phyloP scores from a whole-genome alignment of 2,113 vertebrate species.

The Catharus fuscescens region DNA sequence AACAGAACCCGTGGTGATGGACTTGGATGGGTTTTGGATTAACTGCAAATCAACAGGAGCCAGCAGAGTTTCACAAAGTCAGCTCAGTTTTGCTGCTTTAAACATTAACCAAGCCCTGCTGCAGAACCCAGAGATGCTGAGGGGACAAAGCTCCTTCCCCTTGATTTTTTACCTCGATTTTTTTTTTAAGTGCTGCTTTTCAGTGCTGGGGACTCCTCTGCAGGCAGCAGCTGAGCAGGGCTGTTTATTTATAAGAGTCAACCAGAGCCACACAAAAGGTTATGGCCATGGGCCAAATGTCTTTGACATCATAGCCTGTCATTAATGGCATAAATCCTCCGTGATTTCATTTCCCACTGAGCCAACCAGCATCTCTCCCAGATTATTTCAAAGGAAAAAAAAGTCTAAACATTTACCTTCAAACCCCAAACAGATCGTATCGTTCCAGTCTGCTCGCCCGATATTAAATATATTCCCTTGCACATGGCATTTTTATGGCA shows the following conservation, averaged over 20 bases:
- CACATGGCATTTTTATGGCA: constrained; percentile 53
- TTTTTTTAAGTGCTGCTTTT: not conserved
- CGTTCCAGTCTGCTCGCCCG: not conserved
- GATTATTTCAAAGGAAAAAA: constrained; percentile 54
- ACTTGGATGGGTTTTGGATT: not conserved
- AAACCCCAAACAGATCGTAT: constrained; percentile 57
- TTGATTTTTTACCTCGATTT: not conserved
- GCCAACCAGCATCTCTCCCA: constrained; percentile 55
- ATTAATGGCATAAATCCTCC: constrained; percentile 58
- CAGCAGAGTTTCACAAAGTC: not conserved
- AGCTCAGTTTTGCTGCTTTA: not conserved
- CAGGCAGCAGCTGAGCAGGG: constrained; percentile 4
- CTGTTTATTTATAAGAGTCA: constrained; percentile 58
- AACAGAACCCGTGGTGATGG: accelerated
- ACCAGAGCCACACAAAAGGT: constrained; percentile 55
- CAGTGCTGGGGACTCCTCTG: not conserved
- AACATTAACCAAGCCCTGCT: not conserved
- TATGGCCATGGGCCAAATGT: constrained; percentile 53
- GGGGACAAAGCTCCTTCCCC: not conserved
- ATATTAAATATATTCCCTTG: constrained; percentile 50
- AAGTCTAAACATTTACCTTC: constrained; percentile 66
- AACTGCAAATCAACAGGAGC: not conserved
- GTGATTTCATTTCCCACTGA: constrained; percentile 67
- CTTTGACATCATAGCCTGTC: constrained; percentile 68
- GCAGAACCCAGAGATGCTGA: not conserved